Base-by-base conservation (phyloP, 2,888 invertebrate genomes). In the Tetramorium bicarinatum region DNA sequence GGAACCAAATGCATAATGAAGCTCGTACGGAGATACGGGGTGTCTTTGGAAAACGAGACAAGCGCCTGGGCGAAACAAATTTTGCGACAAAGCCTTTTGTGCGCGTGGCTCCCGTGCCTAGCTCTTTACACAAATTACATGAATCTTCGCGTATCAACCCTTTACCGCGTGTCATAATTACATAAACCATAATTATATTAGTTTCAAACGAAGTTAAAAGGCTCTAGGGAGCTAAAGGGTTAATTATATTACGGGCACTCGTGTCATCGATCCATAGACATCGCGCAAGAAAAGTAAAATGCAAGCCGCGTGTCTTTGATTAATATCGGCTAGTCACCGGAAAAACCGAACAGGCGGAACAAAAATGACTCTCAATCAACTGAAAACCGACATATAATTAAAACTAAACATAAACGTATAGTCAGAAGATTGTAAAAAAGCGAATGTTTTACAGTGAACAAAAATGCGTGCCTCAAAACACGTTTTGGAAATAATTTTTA, bases 1-100 rank as follows among this genome's bases (percentile, higher is more conserved):
- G 74, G 87, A 88, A 85, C 74, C 84, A 85, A 87, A 84, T 88
- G 85, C 74, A 76, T 75, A 82, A 86, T 83, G 85, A 85, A 76
- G 67, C 84, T 81, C 85, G 87, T 77, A 80, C 77, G 83, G 49
- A 34, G 29, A 64, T 82, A 38, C 25, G n/a, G 13, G 47, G 41
- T 49, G 81, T 69, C 47, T 76, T 71, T 62, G 79, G 82, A 79
- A 69, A 85, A 87, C 62, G 59, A 71, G 66, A 81, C 84, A 82
- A 84, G 52, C 29, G 49, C 66, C 76, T 8, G 56, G 56, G 64
- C 56, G 67, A 67, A 66, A 74, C 64, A 62, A 72, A 84, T 79
- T 77, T 21, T 29, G 54, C 34, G 47, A 82, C 34, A 82, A 47
- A 82, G 25, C 41, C 47, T 56, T 83, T 69, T 69, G 54, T 54